These are phyloP conservation scores for Ormyrus thymus DNA, from an alignment of 2,888 invertebrate species.

Conservation along the genomic window DNA sequence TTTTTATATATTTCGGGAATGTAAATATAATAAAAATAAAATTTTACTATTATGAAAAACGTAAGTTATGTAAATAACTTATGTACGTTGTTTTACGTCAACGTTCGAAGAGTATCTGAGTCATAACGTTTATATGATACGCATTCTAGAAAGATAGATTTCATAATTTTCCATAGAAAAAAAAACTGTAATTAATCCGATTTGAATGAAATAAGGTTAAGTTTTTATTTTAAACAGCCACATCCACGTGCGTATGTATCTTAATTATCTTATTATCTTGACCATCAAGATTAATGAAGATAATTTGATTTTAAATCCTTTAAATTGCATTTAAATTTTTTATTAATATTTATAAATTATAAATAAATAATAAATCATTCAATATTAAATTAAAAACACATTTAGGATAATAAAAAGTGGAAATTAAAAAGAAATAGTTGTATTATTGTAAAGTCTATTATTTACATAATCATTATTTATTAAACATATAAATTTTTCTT, in stretches of 20 bases:
- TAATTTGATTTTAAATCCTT: not conserved
- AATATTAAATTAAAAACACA: not conserved
- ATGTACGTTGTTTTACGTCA: not conserved
- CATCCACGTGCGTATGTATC: too few relatives aligned
- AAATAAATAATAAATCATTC: not conserved
- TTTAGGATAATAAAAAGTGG: not conserved
- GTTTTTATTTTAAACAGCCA: too few relatives aligned
- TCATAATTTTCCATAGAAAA: too few relatives aligned
- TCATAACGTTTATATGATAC: not conserved
- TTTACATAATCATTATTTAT: slow-evolving; percentile 40
- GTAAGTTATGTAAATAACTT: not conserved
- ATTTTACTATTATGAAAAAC: not conserved
- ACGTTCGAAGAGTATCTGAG: not conserved
- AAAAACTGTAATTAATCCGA: too few relatives aligned
- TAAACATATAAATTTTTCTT: slow-evolving; percentile 40
- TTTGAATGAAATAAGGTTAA: too few relatives aligned
- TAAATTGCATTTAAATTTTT: not conserved
- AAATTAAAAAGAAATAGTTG: not conserved
- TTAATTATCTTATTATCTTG: too few relatives aligned
- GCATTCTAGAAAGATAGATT: not conserved
- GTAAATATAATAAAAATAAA: not conserved
- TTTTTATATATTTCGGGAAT: not conserved
- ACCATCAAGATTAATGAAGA: too few relatives aligned
- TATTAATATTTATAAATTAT: not conserved
- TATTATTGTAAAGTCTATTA: slow-evolving; percentile 11